These are phyloP conservation scores for Eristalinus sepulchralis DNA, from an alignment of 2,888 invertebrate species.

Conservation along the genomic window DNA sequence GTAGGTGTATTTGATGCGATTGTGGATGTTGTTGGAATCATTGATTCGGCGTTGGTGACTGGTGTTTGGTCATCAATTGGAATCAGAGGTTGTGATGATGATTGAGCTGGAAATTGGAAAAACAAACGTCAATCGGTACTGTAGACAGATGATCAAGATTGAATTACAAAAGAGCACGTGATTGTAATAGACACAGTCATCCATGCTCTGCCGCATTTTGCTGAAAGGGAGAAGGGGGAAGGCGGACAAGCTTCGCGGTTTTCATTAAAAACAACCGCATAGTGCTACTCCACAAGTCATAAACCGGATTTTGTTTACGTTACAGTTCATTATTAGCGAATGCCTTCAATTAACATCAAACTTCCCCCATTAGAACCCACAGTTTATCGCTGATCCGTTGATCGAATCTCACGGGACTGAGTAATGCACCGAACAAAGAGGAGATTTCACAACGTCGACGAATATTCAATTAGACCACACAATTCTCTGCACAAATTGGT, in stretches of 20 bases:
- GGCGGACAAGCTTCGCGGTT: too few species aligned
- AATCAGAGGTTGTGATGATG: slow-evolving; percentile 7
- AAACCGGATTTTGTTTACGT: slow-evolving; percentile 16
- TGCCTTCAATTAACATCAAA: neutral
- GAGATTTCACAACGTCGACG: neutral
- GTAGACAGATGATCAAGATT: too few species aligned
- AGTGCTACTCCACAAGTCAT: neutral
- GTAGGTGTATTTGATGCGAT: neutral
- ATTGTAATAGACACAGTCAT: too few species aligned
- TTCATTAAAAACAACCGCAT: slow-evolving; percentile 12
- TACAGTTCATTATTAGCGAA: neutral
- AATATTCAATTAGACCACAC: neutral
- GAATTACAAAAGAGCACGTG: too few species aligned
- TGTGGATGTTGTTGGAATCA: neutral
- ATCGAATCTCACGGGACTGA: neutral
- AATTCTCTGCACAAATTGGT: neutral
- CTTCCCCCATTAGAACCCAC: neutral
- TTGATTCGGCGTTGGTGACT: neutral
- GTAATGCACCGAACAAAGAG: neutral
- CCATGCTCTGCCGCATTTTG: too few species aligned
- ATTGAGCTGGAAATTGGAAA: slow-evolving; percentile 9
- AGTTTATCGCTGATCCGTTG: neutral
- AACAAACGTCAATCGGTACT: neutral
- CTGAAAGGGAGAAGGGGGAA: too few species aligned
- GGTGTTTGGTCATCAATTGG: slow-evolving; percentile 4